phyloP scores from a whole-genome alignment of 2,797 vertebrate species.

The Silurus lanzhouensis region DNA sequence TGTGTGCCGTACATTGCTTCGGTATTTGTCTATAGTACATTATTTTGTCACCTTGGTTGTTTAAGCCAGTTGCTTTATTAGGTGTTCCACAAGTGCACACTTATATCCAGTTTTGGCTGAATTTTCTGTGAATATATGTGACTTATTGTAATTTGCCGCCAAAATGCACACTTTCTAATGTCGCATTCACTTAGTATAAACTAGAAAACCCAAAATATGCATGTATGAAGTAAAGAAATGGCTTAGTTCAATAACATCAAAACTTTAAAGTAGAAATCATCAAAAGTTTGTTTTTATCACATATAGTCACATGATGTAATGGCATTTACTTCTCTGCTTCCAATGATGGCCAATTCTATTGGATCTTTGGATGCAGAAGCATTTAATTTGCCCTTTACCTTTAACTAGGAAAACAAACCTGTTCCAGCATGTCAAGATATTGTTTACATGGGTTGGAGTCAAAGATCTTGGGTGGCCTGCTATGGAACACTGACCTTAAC shows the following conservation, averaged over 20 bases:
- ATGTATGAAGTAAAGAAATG: background rate
- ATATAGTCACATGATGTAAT: background rate
- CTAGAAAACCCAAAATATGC: background rate
- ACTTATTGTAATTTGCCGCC: constrained; percentile 1
- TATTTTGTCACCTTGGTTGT: background rate
- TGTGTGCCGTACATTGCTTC: background rate
- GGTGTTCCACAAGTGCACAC: background rate
- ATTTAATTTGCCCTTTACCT: too few species aligned
- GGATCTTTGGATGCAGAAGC: too few species aligned
- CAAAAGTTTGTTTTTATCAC: background rate
- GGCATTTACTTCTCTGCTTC: background rate
- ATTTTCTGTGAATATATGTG: background rate
- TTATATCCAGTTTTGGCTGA: background rate
- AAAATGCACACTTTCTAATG: background rate
- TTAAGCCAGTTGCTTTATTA: background rate
- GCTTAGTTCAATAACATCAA: too few species aligned
- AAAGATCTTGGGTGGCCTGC: too few species aligned
- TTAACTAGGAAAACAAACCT: too few species aligned
- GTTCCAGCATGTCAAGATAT: too few species aligned
- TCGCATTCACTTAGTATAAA: background rate
- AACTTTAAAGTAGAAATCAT: background rate
- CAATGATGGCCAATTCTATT: background rate
- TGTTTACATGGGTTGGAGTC: too few species aligned
- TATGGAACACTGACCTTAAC: too few species aligned
- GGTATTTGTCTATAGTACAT: background rate